These are phyloP conservation scores for Tiliqua scincoides DNA, from an alignment of 2,113 vertebrate genomes.

Conservation along the genomic window DNA sequence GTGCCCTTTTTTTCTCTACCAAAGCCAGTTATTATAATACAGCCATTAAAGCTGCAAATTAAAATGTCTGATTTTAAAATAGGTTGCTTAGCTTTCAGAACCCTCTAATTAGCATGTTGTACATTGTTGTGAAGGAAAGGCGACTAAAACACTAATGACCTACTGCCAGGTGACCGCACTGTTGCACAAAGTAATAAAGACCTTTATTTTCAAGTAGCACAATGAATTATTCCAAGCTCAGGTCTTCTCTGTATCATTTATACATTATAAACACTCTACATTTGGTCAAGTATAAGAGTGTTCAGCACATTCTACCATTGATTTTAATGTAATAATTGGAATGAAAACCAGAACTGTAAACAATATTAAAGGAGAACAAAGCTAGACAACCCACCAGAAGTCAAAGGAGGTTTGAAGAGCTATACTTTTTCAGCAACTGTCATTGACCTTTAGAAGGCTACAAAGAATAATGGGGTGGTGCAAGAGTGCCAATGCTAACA, in stretches of 20 bases:
- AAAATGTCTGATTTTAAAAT: constrained; percentile 84
- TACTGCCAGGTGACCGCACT: constrained; percentile 78
- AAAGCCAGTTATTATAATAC: constrained; percentile 81
- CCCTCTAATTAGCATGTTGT: constrained; percentile 83
- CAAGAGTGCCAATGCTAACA: background rate
- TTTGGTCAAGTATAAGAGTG: constrained; percentile 47
- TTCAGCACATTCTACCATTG: constrained; percentile 39
- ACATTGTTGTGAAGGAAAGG: constrained; percentile 78
- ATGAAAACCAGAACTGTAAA: constrained; percentile 22
- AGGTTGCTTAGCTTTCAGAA: constrained; percentile 85
- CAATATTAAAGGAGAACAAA: constrained; percentile 17
- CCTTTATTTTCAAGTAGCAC: constrained; percentile 63
- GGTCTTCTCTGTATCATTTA: constrained; percentile 43
- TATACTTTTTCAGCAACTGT: background rate
- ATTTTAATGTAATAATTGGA: constrained; percentile 53
- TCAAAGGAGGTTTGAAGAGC: background rate
- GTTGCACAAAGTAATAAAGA: constrained; percentile 74
- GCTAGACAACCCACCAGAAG: background rate
- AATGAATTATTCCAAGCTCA: constrained; percentile 67
- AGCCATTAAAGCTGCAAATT: constrained; percentile 83
- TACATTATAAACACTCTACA: constrained; percentile 41
- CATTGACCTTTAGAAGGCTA: background rate
- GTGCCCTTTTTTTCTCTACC: constrained; percentile 66
- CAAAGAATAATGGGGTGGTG: background rate
- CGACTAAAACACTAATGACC: constrained; percentile 82